These are phyloP conservation scores for Rhinichthys osculus DNA, from an alignment of 2,797 vertebrate species.

Conservation along the genomic window DNA sequence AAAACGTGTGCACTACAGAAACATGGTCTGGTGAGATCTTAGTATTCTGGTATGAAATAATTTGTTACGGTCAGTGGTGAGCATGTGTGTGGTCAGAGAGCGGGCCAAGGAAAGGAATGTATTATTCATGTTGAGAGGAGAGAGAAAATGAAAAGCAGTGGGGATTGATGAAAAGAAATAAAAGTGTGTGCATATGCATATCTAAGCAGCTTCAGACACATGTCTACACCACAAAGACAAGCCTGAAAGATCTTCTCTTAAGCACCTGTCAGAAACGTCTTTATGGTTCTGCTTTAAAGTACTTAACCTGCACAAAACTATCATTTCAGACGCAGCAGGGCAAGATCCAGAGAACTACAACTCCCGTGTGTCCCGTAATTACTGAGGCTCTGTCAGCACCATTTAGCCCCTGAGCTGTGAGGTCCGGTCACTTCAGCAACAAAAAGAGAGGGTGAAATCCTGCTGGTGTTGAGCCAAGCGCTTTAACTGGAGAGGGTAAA, in stretches of 20 bases:
- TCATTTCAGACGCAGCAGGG: slow-evolving; percentile 12
- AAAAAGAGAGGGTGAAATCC: slow-evolving; percentile 25
- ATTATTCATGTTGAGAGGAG: slow-evolving; percentile 46
- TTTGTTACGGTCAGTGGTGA: slow-evolving; percentile 26
- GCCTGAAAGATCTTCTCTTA: slow-evolving; percentile 19
- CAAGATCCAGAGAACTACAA: slow-evolving; percentile 41
- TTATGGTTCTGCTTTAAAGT: slow-evolving; percentile 26
- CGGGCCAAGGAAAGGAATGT: slow-evolving; percentile 33
- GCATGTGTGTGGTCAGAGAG: slow-evolving; percentile 35
- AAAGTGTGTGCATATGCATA: slow-evolving; percentile 29
- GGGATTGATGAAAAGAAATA: slow-evolving; percentile 28
- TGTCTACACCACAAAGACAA: slow-evolving; percentile 6
- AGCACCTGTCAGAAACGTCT: slow-evolving; percentile 36
- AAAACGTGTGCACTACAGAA: slow-evolving; percentile 14
- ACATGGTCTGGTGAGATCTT: slow-evolving; percentile 11
- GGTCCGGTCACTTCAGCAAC: slow-evolving; percentile 51
- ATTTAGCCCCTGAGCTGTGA: slow-evolving; percentile 44
- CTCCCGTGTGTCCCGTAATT: slow-evolving; percentile 16
- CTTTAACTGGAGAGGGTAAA: slow-evolving; percentile 42
- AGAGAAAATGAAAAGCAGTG: slow-evolving; percentile 20
- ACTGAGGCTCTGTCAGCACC: slow-evolving; percentile 36
- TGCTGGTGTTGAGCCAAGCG: slow-evolving; percentile 35
- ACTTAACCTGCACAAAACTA: slow-evolving; percentile 39
- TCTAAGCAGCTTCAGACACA: slow-evolving; percentile 10
- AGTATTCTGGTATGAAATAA: slow-evolving; percentile 32